Base-by-base conservation (phyloP, 1,140 invertebrate species). In the Heterodera schachtii region DNA sequence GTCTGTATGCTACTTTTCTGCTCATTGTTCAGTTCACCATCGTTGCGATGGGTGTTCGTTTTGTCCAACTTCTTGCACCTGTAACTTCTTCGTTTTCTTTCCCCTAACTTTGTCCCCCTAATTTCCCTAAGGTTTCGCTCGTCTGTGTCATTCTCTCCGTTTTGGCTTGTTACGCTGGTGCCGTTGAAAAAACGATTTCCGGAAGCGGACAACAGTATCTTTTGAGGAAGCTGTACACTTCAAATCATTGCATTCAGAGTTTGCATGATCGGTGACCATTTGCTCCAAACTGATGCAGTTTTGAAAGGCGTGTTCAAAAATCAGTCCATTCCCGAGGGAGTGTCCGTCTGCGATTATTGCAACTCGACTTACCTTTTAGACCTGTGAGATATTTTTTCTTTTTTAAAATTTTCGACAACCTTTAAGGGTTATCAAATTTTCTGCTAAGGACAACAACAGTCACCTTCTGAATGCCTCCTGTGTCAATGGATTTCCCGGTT, bases 41-140 rank as follows among this genome's bases (percentile, higher is more conserved):
- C 75, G 91, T 92, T 21, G 92, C 92, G 80, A 89, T 92, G 69
- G 92, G 92, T 5, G 91, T 92, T 60, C 87, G 86, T 66, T 92
- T 92, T 84, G 92, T 92, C 57, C 91, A 91, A 87, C 91, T 91
- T 84, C 90, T 92, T 80, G 92, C 92, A 7, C 89, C 92, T 0
- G 84, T 67, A 66, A 67, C n/a, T 66, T 31, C 31, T 31, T 31
- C 31, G n/a, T 84, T 52, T 70, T 47, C 73, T 71, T 80, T 57
- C 66, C 60, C 71, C 19, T 41, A 8, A 52, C 46, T 73, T 13
- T 75, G 60, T 43, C n/a, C 57, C 6, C 21, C 31, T 57, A 8
- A 60, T 81, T 77, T 31, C 31, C 9, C 4, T 5, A 77, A 82
- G 81, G 11, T 92, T n/a, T 92, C 92, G 19, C 86, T 92, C 41